These are phyloP conservation scores for Sebastes diploproa DNA, from an alignment of 2,797 vertebrate species.

Conservation along the genomic window DNA sequence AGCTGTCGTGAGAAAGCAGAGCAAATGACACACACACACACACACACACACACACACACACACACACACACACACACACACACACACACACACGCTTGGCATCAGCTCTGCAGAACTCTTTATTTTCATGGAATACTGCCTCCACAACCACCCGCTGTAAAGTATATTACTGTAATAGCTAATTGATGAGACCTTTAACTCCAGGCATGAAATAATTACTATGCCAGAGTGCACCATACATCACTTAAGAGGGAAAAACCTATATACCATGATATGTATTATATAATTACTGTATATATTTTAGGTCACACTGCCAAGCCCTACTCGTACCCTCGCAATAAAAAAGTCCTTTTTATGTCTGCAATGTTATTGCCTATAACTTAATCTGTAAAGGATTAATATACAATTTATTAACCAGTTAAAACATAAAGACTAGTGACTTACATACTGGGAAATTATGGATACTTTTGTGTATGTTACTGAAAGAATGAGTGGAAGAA, in stretches of 20 bases:
- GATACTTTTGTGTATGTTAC: not conserved
- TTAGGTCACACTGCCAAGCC: conserved; percentile 2
- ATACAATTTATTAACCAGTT: conserved; percentile 12
- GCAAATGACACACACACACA: not conserved
- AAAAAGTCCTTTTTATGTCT: conserved; percentile 2
- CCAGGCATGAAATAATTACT: conserved; percentile 18
- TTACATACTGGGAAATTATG: not conserved
- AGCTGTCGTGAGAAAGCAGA: conserved; percentile 19
- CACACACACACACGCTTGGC: not conserved
- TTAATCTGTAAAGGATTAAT: not conserved
- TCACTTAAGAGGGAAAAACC: not conserved
- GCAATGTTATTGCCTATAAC: not conserved
- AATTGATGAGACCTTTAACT: conserved; percentile 36
- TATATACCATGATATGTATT: conserved; percentile 5
- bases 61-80: not conserved
- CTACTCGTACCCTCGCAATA: not conserved
- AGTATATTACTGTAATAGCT: conserved; percentile 27
- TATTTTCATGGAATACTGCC: conserved; percentile 21
- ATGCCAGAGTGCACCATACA: conserved; percentile 6
- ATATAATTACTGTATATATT: conserved; percentile 16
- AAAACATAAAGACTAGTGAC: not conserved
- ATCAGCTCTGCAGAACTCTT: not conserved
- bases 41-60: not conserved
- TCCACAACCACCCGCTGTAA: conserved; percentile 6
- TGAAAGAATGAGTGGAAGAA: not conserved